phyloP scores from a whole-genome alignment of 2,797 vertebrate genomes.

The Rhynchonycteris naso region DNA sequence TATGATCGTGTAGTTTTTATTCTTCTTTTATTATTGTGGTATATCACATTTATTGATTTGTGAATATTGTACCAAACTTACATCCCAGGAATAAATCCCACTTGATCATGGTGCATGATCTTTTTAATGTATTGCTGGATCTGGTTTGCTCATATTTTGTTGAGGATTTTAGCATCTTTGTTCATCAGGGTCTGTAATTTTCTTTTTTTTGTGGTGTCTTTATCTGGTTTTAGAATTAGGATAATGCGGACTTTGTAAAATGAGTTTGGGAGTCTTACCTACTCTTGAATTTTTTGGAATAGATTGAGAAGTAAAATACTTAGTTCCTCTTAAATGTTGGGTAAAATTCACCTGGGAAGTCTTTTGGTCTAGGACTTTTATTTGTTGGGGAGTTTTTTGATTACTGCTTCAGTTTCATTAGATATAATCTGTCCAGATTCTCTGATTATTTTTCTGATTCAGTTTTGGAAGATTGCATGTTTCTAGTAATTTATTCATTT shows the following conservation, averaged over 20 bases:
- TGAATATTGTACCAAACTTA: neutral
- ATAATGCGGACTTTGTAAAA: neutral
- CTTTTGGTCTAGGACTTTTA: neutral
- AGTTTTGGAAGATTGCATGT: neutral
- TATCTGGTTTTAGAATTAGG: neutral
- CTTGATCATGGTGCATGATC: neutral
- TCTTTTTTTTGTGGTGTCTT: neutral
- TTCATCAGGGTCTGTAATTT: neutral
- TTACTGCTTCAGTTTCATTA: neutral
- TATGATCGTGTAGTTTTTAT: neutral
- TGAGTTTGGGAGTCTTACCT: neutral
- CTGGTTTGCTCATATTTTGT: neutral
- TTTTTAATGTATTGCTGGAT: neutral
- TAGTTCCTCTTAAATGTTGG: neutral
- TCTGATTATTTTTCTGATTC: neutral
- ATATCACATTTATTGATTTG: neutral
- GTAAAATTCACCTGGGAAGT: neutral
- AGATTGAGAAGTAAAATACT: neutral
- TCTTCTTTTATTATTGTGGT: neutral
- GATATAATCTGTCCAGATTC: neutral
- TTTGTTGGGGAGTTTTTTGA: neutral
- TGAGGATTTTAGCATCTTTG: neutral
- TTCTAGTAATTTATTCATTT: neutral
- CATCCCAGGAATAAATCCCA: neutral
- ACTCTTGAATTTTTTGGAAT: neutral